Evolutionary conservation across 2,888 invertebrate species (phyloP).

Genomic region (Heliconius aoede): DNA sequence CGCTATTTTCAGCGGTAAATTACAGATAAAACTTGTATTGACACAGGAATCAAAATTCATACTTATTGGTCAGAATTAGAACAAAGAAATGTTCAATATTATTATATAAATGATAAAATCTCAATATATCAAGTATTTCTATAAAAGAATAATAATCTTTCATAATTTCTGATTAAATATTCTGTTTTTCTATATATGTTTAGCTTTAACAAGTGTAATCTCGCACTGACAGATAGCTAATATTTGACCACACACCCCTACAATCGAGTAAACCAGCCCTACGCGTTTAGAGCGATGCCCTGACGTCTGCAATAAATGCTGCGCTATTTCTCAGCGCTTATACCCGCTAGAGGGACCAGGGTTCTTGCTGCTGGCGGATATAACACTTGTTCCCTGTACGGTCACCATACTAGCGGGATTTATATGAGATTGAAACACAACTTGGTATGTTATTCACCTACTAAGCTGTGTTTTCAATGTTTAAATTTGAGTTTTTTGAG

Average conservation of each 20-base stretch:
- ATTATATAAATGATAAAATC: no score
- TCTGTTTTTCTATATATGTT: background rate
- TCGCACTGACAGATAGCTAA: background rate
- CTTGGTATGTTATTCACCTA: background rate
- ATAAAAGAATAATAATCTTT: no score
- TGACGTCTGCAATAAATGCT: conserved; percentile 31
- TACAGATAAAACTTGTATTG: no score
- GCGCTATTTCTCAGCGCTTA: conserved; percentile 32
- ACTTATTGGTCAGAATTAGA: background rate
- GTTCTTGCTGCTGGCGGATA: conserved; percentile 24
- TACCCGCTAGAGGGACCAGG: conserved; percentile 21
- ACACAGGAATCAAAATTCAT: no score
- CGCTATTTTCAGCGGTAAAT: background rate
- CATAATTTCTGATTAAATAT: no score
- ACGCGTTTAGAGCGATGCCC: conserved; percentile 18
- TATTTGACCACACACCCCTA: conserved; percentile 13
- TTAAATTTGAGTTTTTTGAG: no score
- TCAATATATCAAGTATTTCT: no score
- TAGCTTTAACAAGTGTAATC: background rate
- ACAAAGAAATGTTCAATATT: background rate
- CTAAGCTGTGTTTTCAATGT: no score
- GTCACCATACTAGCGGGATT: conserved; percentile 1
- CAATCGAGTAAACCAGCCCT: conserved; percentile 17
- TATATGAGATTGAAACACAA: background rate
- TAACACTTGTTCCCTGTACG: conserved; percentile 21